These are phyloP conservation scores for Coecobrya sp. DNA, from an alignment of 2,888 invertebrate genomes.

Conservation along the genomic window DNA sequence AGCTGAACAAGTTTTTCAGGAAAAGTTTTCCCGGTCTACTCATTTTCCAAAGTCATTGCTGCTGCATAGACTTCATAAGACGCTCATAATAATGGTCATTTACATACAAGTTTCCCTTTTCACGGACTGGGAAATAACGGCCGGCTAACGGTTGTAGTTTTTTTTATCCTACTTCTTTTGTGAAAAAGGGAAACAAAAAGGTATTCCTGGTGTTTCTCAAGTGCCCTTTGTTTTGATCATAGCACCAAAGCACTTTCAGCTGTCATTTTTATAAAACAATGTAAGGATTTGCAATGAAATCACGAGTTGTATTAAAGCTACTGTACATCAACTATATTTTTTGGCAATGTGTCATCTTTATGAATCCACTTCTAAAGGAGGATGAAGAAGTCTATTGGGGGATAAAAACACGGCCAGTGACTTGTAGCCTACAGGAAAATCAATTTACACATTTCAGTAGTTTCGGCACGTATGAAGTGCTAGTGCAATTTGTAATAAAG, in stretches of 20 bases:
- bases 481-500: conserved; percentile 54
- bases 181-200: neutral
- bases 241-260: conserved; percentile 5
- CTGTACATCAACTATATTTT: neutral
- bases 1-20: conserved; percentile 47
- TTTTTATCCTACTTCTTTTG: neutral
- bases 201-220: neutral
- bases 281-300: conserved; percentile 46
- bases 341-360: conserved; percentile 32
- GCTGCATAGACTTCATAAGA: conserved; percentile 2
- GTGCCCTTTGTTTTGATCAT: conserved; percentile 6
- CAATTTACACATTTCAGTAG: conserved; percentile 54
- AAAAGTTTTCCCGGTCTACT: conserved; percentile 7
- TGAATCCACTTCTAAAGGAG: conserved; percentile 16
- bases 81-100: conserved; percentile 21
- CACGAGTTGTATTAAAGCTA: conserved; percentile 38
- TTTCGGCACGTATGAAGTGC: conserved; percentile 44
- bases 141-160: neutral
- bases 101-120: conserved; percentile 21
- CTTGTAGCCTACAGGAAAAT: conserved; percentile 11
- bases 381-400: conserved; percentile 4
- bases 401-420: neutral
- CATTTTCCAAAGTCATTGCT: conserved; percentile 2
- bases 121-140: neutral
- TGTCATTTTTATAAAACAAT: conserved; percentile 33